Base-by-base conservation (phyloP, 2,888 invertebrate genomes). In the Aquatica leii region DNA sequence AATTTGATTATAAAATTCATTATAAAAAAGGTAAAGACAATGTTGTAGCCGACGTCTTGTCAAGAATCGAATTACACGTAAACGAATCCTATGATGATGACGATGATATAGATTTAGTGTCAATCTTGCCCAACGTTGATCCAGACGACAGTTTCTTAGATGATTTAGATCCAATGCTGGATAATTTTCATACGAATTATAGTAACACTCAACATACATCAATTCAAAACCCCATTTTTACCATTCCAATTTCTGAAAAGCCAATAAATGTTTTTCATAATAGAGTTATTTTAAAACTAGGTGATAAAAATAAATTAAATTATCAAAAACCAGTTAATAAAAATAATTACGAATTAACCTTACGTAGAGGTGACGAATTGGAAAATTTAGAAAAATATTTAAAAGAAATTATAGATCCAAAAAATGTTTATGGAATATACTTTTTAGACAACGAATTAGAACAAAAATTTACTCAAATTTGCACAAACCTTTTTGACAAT, bases 21-120 rank as follows among this genome's bases (percentile, higher is more conserved):
- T 61, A 67, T 24, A 67, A 67, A 54, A 59, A 56, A 17, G 58
- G 66, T 8, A 64, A 67, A 41, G 56, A 64, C 31, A 67, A 66
- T 18, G 5, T 21, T 1, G 59, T 60, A 1, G 59, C 63, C 3
- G 66, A 64, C 21, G 66, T 57, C 4, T 43, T 63, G 21, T 63
- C 59, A 5, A 41, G 59, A 0, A 55, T 62, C 17, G 65, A 65
- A 35, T 49, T 61, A 21, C 35, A 57, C 17, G n/a, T n/a, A n/a
- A n/a, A n/a, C n/a, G n/a, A n/a, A n/a, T n/a, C n/a, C n/a, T n/a
- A n/a, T n/a, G n/a, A n/a, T 5, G 40, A 59, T 12, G 17, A 59
- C 1, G 46, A 53, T 9, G 49, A 60, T 24, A 12, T 46, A 54
- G 49, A 60, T 9, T n/a, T 54, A 3, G 24, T 54, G 17, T 60